These are phyloP conservation scores for Ormyrus rosae DNA, from an alignment of 2,888 invertebrate genomes.

Conservation along the genomic window DNA sequence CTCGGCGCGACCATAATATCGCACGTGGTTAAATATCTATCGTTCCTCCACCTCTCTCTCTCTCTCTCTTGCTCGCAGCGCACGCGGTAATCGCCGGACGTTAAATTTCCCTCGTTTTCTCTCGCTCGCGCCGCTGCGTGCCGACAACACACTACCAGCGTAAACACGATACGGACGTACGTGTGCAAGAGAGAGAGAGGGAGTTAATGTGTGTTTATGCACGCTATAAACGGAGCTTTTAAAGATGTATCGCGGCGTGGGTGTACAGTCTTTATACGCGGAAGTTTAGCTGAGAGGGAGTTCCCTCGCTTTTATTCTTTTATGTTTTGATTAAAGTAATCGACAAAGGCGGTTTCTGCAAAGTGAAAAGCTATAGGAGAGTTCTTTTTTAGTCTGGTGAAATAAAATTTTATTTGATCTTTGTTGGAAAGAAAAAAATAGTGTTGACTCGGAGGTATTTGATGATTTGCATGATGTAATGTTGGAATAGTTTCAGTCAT, in stretches of 20 bases:
- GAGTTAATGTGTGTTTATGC: constrained; percentile 43
- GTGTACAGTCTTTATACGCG: no score
- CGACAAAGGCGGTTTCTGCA: background rate
- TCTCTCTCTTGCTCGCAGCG: background rate
- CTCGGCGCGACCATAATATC: constrained; percentile 51
- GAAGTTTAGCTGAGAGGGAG: no score
- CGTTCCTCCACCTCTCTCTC: constrained; percentile 35
- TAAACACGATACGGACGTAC: no score
- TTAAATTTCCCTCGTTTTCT: constrained; percentile 48
- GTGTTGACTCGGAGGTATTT: background rate
- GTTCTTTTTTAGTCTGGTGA: background rate
- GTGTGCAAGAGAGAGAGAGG: background rate
- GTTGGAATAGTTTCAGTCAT: background rate
- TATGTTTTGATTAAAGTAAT: constrained; percentile 2
- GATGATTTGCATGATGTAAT: background rate
- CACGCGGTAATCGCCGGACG: constrained; percentile 40
- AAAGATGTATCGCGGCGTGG: constrained; percentile 5
- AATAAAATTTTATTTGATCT: no score
- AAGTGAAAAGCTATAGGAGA: background rate
- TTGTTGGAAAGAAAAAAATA: no score
- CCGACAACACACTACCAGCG: no score
- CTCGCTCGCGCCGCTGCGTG: constrained; percentile 17
- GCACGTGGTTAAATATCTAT: constrained; percentile 56
- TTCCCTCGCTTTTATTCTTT: background rate
- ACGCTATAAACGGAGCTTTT: constrained; percentile 30